Percentiles rank a stretch among this genome's conserved stretches.
These are phyloP conservation scores for Oryzias dopingdopingensis DNA, from an alignment of 2,797 vertebrate species.

Conservation along the genomic window DNA sequence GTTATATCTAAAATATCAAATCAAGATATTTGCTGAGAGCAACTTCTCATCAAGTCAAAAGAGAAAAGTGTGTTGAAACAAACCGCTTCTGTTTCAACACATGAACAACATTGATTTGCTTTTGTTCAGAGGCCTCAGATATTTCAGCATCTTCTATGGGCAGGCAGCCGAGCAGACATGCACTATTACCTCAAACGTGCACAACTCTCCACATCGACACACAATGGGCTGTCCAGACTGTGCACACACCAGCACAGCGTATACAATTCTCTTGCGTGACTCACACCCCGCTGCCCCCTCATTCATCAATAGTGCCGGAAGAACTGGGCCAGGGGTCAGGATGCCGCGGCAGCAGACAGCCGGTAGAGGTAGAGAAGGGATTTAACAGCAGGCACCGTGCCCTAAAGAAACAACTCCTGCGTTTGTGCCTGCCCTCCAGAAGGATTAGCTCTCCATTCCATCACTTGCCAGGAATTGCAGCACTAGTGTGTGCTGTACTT, in stretches of 20 bases:
- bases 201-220: slow-evolving; percentile 4
- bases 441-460: slow-evolving; percentile 59
- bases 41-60: background rate
- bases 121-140: background rate
- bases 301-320: slow-evolving; percentile 65
- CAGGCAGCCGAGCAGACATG: background rate
- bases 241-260: slow-evolving; percentile 17
- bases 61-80: background rate
- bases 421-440: slow-evolving; percentile 34
- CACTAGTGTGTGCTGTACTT: slow-evolving; percentile 33
- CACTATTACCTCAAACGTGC: background rate
- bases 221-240: slow-evolving; percentile 19
- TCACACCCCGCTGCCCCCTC: slow-evolving; percentile 60
- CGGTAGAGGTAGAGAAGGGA: slow-evolving; percentile 44
- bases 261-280: slow-evolving; percentile 34
- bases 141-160: background rate
- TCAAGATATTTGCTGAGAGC: background rate
- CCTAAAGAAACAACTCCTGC: slow-evolving; percentile 51
- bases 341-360: slow-evolving; percentile 49
- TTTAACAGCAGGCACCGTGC: slow-evolving; percentile 57
- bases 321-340: slow-evolving; percentile 58
- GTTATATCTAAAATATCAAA: background rate
- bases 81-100: too few species aligned
- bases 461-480: slow-evolving; percentile 35
- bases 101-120: background rate